Evolutionary conservation across 2,113 vertebrate genomes (phyloP), one percentile per base, ranked within the genome.

Genomic region (Eolophus roseicapilla): DNA sequence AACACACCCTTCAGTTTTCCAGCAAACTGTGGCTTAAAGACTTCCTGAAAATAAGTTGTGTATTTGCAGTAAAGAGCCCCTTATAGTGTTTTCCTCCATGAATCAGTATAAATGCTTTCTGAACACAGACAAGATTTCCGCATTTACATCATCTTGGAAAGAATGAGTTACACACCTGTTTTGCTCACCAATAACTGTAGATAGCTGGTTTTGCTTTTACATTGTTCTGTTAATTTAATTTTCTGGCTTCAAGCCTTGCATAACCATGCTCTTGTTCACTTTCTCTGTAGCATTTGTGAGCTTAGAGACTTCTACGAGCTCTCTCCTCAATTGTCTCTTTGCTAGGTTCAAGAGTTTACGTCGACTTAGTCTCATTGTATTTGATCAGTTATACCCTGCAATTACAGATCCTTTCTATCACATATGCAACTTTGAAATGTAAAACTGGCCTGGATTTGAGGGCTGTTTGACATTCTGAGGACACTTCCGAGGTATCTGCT

Each of bases 1-100:
- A 35, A 37, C 10, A 27, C 2, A 52, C 0, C 0, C 4, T 62
- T 55, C 7, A 0, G 2, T 70, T 90, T 84, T 87, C 55, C 55
- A 57, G 31, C 2, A 57, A 90, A 78, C 10, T 57, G 13, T 37
- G 31, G 23, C 11, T 78, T 78, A 59, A 20, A 71, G 37, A 59
- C 35, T n/a, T 87, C 18, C 28, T 28, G 46, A 84, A 75, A 16
- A 46, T 17, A 63, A 53, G 21, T 3, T 71, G 11, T 20, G 44
- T 17, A 52, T 49, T 87, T 41, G 31, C 18, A 60, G 19, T 43
- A 33, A 62, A 33, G 29, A 60, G 11, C 3, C 17, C 39, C 27
- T 79, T 35, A 63, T 0, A 53, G 21, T 25, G 21, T 21, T 86
- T 39, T 69, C 8, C 19, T 60, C 47, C 25, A 46, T 11, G 5